Conservation (phyloP, 1,140 invertebrate species). For the Gryon sp. region DNA sequence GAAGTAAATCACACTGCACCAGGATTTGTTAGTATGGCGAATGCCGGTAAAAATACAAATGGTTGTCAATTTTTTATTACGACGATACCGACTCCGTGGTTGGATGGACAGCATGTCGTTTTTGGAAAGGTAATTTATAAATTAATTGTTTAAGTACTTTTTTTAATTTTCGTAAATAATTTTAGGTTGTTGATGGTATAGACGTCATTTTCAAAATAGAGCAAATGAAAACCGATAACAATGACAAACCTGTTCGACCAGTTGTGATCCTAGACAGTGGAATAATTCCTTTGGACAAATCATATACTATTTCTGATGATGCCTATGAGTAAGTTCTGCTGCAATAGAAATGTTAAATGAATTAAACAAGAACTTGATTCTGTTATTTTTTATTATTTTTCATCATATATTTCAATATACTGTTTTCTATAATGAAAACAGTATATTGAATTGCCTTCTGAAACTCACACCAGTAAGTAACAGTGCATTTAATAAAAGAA, state of each 20-base stretch:
- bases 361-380: too few species aligned
- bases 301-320: constrained; percentile 85
- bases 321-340: constrained; percentile 85
- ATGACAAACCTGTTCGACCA: constrained; percentile 84
- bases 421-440: too few species aligned
- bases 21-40: constrained; percentile 98
- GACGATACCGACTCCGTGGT: constrained; percentile 91
- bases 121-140: constrained; percentile 88
- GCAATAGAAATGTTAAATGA: too few species aligned
- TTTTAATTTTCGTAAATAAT: constrained; percentile 12
- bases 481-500: too few species aligned
- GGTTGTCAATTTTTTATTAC: constrained; percentile 99
- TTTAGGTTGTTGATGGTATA: constrained; percentile 88
- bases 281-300: constrained; percentile 80
- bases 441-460: too few species aligned
- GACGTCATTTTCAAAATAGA: constrained; percentile 92
- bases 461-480: too few species aligned
- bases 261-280: constrained; percentile 86
- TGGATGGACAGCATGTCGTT: constrained; percentile 95
- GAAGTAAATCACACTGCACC: constrained; percentile 91
- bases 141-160: neutral
- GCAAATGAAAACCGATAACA: constrained; percentile 86
- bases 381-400: too few species aligned
- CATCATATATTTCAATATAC: too few species aligned
- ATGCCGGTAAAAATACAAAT: constrained; percentile 90